A percentile compares a stretch with the other conserved stretches of the same genome.
Evolutionary conservation across 2,888 invertebrate genomes (phyloP).

Genomic region (Lithophane ornitopus): DNA sequence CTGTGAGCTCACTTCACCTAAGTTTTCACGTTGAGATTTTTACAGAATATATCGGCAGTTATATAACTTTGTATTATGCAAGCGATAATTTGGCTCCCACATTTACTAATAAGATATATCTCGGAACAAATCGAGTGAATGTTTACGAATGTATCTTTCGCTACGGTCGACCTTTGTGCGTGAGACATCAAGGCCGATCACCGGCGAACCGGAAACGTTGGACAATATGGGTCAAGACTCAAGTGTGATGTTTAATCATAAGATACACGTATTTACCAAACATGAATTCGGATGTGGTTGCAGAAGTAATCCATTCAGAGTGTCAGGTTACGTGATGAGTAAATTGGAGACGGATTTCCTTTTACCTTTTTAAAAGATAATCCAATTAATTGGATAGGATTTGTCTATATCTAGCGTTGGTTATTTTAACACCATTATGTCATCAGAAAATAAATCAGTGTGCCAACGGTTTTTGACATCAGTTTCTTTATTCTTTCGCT

Average conservation of each 20-base stretch:
- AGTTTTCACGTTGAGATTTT: not conserved
- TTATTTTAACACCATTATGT: conserved; percentile 28
- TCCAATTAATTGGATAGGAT: conserved; percentile 21
- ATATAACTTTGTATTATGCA: conserved; percentile 39
- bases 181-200: conserved; percentile 73
- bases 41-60: conserved; percentile 16
- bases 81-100: conserved; percentile 43
- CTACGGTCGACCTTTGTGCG: conserved; percentile 71
- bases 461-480: conserved; percentile 23
- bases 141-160: conserved; percentile 71
- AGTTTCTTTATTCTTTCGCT: conserved; percentile 25
- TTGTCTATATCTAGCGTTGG: not conserved
- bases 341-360: conserved; percentile 48
- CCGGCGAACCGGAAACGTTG: conserved; percentile 74
- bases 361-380: conserved; percentile 23
- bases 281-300: conserved; percentile 38
- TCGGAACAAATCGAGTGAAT: conserved; percentile 66
- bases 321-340: conserved; percentile 41
- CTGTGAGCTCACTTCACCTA: too few relatives aligned
- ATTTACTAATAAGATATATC: conserved; percentile 58
- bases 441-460: conserved; percentile 3
- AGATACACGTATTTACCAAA: conserved; percentile 41
- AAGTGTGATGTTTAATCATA: conserved; percentile 63
- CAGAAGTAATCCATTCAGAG: conserved; percentile 25
- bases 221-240: conserved; percentile 74